Evolutionary conservation across 2,888 invertebrate species (phyloP).

Genomic region (Nesidiocoris tenuis): DNA sequence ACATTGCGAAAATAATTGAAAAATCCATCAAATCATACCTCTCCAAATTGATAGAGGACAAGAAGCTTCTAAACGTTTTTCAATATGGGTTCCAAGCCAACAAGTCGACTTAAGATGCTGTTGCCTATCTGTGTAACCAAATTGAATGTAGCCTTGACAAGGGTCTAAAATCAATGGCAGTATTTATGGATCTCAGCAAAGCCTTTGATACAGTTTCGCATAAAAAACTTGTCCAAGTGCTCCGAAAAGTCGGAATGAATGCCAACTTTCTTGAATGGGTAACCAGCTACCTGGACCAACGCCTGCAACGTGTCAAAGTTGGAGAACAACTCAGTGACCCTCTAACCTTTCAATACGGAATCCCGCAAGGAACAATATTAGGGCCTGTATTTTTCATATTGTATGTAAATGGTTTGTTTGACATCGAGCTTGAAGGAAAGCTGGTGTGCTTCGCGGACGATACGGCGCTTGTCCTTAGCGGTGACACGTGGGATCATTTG

Average conservation of each 20-base stretch:
- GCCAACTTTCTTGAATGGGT: not conserved
- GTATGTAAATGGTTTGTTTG: too few species aligned
- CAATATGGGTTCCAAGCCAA: slow-evolving; percentile 23
- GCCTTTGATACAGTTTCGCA: slow-evolving; percentile 19
- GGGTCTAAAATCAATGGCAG: slow-evolving; percentile 17
- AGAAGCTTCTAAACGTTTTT: not conserved
- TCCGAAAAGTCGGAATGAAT: not conserved
- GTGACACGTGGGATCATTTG: too few species aligned
- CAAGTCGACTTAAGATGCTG: slow-evolving; percentile 11
- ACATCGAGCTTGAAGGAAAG: too few species aligned
- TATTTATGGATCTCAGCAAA: slow-evolving; percentile 24
- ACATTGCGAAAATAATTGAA: slow-evolving; percentile 22
- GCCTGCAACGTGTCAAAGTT: slow-evolving; percentile 3
- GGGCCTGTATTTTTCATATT: too few species aligned
- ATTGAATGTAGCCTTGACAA: not conserved
- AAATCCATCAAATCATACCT: not conserved
- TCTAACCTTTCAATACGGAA: not conserved
- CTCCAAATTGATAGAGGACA: slow-evolving; percentile 11
- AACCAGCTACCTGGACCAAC: not conserved
- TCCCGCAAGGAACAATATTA: slow-evolving; percentile 13
- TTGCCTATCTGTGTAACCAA: not conserved
- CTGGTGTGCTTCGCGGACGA: too few species aligned
- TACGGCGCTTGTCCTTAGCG: too few species aligned
- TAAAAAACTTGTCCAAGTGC: not conserved
- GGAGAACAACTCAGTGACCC: not conserved